A percentile compares a stretch with the other conserved stretches of the same genome.
These are phyloP conservation scores for Microplitis deprimator DNA, from an alignment of 2,888 invertebrate species.

Conservation along the genomic window DNA sequence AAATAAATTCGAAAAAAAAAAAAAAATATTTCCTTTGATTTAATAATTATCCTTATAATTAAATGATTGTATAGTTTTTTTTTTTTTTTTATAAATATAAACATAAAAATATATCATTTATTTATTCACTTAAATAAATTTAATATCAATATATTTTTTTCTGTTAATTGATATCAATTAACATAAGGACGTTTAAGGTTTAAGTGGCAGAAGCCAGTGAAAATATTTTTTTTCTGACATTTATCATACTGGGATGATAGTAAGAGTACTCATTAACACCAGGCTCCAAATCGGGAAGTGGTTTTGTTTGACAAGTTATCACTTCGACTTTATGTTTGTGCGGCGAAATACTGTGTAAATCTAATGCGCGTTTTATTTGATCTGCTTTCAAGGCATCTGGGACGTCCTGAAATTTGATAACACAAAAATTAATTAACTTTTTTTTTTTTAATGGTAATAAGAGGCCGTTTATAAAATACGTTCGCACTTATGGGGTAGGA, in stretches of 20 bases:
- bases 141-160: neutral
- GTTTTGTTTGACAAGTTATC: constrained; percentile 64
- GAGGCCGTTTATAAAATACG: too few species aligned
- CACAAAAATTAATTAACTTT: too few species aligned
- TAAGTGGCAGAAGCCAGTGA: constrained; percentile 51
- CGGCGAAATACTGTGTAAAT: constrained; percentile 66
- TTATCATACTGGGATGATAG: constrained; percentile 59
- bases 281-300: constrained; percentile 51
- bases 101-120: neutral
- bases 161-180: too few species aligned
- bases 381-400: constrained; percentile 63
- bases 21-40: neutral
- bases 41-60: too few species aligned
- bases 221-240: constrained; percentile 62
- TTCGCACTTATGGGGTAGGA: too few species aligned
- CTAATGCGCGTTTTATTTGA: constrained; percentile 66
- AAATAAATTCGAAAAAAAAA: neutral
- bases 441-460: too few species aligned
- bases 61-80: neutral
- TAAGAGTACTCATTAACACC: constrained; percentile 51
- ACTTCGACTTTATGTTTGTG: constrained; percentile 68
- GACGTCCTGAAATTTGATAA: constrained; percentile 59
- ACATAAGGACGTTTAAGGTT: too few species aligned
- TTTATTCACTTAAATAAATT: neutral
- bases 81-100: neutral